phyloP scores from a whole-genome alignment of 2,888 invertebrate genomes.

The Hypena proboscidalis region DNA sequence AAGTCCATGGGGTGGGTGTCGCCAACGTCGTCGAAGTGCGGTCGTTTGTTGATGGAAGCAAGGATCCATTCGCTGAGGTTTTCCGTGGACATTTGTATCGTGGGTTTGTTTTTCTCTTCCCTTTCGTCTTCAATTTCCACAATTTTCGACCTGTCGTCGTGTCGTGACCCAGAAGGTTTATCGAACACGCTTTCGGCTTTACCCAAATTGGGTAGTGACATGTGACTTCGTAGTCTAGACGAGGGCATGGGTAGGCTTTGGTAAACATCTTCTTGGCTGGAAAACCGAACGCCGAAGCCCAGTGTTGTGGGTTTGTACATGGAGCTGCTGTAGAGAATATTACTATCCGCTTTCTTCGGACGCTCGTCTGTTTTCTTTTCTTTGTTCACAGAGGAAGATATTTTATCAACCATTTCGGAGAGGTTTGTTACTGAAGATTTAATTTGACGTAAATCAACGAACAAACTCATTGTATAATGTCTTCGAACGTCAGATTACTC shows the following conservation, averaged over 20 bases:
- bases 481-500: constrained; percentile 3
- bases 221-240: constrained; percentile 74
- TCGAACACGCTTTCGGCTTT: constrained; percentile 66
- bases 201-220: constrained; percentile 79
- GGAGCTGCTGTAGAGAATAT: constrained; percentile 61
- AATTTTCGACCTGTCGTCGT: constrained; percentile 63
- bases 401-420: constrained; percentile 80
- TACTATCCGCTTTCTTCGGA: constrained; percentile 59
- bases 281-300: constrained; percentile 78
- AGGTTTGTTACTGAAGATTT: constrained; percentile 79
- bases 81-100: constrained; percentile 66
- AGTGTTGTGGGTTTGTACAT: constrained; percentile 75
- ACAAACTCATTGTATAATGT: constrained; percentile 71
- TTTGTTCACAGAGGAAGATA: constrained; percentile 66
- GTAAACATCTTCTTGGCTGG: constrained; percentile 78
- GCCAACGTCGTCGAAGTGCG: constrained; percentile 75
- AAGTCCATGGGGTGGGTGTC: constrained; percentile 80
- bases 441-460: constrained; percentile 80
- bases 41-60: constrained; percentile 73
- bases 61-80: constrained; percentile 74
- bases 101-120: constrained; percentile 49
- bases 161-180: constrained; percentile 54
- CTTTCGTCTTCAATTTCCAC: constrained; percentile 72
- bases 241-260: constrained; percentile 78
- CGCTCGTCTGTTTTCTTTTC: constrained; percentile 57